Evolutionary conservation across 2,888 invertebrate species (phyloP).

Genomic region (Leptarthrus brevirostris): DNA sequence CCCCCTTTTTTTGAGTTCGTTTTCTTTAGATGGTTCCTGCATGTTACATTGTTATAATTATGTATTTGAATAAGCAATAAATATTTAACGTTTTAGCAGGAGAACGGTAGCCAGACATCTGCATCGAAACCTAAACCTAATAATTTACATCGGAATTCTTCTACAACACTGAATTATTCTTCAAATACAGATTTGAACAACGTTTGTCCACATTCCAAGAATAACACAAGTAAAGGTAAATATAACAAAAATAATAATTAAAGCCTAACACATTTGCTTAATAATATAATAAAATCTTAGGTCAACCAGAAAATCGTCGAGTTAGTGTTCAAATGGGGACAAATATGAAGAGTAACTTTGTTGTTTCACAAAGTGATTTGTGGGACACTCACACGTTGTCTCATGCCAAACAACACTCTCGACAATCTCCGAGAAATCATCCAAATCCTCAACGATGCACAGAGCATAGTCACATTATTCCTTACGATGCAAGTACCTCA

Average conservation of each 20-base stretch:
- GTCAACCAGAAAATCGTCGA: conserved; percentile 63
- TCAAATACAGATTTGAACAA: conserved; percentile 66
- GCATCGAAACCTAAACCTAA: conserved; percentile 62
- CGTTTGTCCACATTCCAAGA: conserved; percentile 63
- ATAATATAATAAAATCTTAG: too few species aligned
- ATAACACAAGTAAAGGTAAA: conserved; percentile 61
- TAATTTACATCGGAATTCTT: conserved; percentile 64
- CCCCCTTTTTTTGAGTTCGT: too few species aligned
- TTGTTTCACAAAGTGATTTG: conserved; percentile 75
- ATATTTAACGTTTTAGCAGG: conserved; percentile 55
- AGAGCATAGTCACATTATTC: conserved; percentile 65
- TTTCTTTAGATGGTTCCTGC: too few species aligned
- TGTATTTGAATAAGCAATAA: too few species aligned
- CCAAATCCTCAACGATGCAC: conserved; percentile 64
- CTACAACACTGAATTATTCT: conserved; percentile 63
- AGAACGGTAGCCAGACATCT: conserved; percentile 63
- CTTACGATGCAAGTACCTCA: conserved; percentile 63
- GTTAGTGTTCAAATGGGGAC: conserved; percentile 64
- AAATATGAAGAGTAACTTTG: conserved; percentile 69
- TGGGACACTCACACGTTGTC: conserved; percentile 76
- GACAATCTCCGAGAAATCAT: conserved; percentile 66
- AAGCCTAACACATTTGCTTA: too few species aligned
- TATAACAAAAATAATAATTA: too few species aligned
- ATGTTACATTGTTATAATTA: too few species aligned
- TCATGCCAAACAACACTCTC: conserved; percentile 66